These are phyloP conservation scores for Garrulus glandarius DNA, from an alignment of 2,797 vertebrate species.

Conservation along the genomic window DNA sequence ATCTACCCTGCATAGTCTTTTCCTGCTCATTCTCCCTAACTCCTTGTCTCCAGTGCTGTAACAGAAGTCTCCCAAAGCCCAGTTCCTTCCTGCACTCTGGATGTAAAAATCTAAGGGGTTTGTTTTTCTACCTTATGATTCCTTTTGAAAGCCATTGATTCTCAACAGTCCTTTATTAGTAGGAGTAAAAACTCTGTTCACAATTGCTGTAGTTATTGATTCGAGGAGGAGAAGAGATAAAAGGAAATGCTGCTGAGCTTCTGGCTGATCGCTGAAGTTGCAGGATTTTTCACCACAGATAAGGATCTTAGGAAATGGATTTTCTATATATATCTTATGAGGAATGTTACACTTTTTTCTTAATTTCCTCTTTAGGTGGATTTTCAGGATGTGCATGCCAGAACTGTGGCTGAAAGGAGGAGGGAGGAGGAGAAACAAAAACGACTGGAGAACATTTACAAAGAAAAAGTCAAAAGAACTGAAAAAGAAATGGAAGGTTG, in stretches of 20 bases:
- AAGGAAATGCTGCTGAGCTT: constrained; percentile 10
- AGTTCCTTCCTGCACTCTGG: background rate
- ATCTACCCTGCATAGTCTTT: background rate
- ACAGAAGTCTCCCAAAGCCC: background rate
- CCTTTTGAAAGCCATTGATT: constrained; percentile 11
- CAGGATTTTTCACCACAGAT: constrained; percentile 44
- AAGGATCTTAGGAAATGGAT: constrained; percentile 52
- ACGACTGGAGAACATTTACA: constrained; percentile 83
- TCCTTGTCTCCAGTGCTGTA: background rate
- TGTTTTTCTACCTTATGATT: background rate
- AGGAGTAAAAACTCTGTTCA: background rate
- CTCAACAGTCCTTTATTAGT: background rate
- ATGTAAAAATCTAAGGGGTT: background rate
- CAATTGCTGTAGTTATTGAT: constrained; percentile 49
- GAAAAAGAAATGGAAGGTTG: constrained; percentile 88
- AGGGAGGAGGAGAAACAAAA: constrained; percentile 85
- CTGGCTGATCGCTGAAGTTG: background rate
- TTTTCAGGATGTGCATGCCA: constrained; percentile 85
- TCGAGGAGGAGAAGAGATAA: constrained; percentile 11
- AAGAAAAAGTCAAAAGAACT: constrained; percentile 81
- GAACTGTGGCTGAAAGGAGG: constrained; percentile 84
- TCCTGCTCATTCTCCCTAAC: background rate
- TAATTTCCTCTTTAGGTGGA: constrained; percentile 81
- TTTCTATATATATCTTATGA: background rate
- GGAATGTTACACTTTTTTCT: background rate